Conservation (phyloP, 1,140 invertebrate species). For the Drosophila carrolli region DNA sequence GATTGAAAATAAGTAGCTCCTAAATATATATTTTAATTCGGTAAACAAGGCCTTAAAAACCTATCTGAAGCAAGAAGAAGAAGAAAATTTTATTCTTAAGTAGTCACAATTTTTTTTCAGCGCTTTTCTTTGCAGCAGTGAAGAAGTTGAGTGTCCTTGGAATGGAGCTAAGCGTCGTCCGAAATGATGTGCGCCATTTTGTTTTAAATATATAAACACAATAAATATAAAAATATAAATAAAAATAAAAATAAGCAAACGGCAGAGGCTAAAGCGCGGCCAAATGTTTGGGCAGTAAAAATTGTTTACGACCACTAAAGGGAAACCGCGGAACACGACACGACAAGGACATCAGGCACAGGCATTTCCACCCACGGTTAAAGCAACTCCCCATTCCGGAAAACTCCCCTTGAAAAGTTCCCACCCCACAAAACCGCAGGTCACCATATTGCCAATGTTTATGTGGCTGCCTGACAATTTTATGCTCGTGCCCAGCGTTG, state of each 20-base stretch:
- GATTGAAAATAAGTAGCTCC: too few species aligned
- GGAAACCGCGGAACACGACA: slow-evolving; percentile 67
- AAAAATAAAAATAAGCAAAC: slow-evolving; percentile 15
- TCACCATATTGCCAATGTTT: slow-evolving; percentile 75
- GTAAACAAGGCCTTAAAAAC: too few species aligned
- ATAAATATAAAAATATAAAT: slow-evolving; percentile 71
- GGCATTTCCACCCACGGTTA: background rate
- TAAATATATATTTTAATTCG: too few species aligned
- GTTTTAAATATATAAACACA: slow-evolving; percentile 68
- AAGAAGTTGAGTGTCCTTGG: slow-evolving; percentile 32
- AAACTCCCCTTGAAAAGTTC: background rate
- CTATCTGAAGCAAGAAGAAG: too few species aligned
- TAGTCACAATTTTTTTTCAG: background rate
- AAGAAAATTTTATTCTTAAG: too few species aligned
- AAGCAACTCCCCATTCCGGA: background rate
- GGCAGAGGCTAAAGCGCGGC: slow-evolving; percentile 40
- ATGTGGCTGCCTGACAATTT: slow-evolving; percentile 62
- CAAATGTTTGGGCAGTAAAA: slow-evolving; percentile 80
- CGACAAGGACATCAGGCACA: slow-evolving; percentile 27
- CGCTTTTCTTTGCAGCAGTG: background rate
- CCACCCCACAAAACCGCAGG: slow-evolving; percentile 24
- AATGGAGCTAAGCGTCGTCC: slow-evolving; percentile 63
- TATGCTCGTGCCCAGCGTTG: slow-evolving; percentile 35
- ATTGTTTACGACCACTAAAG: slow-evolving; percentile 78
- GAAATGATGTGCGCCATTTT: slow-evolving; percentile 60